Evolutionary conservation across 2,113 vertebrate genomes (phyloP).

Genomic region (Galbula dea): DNA sequence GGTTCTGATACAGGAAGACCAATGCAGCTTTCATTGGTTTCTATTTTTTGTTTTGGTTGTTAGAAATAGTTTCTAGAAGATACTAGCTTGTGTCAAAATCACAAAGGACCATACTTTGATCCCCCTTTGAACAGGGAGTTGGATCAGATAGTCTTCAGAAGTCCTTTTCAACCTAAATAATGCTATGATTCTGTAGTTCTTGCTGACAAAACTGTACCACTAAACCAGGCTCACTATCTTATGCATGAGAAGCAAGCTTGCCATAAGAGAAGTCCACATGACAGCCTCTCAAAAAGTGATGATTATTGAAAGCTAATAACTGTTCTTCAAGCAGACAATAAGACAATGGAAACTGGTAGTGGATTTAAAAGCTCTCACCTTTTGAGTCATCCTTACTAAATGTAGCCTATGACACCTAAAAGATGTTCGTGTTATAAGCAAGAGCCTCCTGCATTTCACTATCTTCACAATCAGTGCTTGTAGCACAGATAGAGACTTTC

Average conservation of each 20-base stretch:
- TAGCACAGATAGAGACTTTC: neutral
- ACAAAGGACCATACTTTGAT: neutral
- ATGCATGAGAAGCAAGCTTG: neutral
- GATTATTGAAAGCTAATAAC: neutral
- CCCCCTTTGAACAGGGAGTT: neutral
- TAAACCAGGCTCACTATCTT: neutral
- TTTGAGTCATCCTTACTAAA: neutral
- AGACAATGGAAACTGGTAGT: neutral
- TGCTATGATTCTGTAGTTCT: neutral
- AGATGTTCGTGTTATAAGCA: neutral
- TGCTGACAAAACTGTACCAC: neutral
- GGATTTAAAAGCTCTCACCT: neutral
- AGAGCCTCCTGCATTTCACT: neutral
- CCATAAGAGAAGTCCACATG: neutral
- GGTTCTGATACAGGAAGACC: neutral
- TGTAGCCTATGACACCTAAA: neutral
- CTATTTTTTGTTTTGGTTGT: neutral
- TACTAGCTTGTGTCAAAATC: neutral
- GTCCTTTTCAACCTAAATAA: neutral
- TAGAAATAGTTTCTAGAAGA: neutral
- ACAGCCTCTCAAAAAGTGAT: neutral
- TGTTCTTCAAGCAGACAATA: neutral
- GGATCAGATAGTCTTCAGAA: neutral
- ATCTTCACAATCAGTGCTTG: neutral
- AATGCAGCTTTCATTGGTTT: neutral